Evolutionary conservation across 2,888 invertebrate species (phyloP), one percentile per base, ranked within the genome.

Genomic region (Stomorhina lunata): DNA sequence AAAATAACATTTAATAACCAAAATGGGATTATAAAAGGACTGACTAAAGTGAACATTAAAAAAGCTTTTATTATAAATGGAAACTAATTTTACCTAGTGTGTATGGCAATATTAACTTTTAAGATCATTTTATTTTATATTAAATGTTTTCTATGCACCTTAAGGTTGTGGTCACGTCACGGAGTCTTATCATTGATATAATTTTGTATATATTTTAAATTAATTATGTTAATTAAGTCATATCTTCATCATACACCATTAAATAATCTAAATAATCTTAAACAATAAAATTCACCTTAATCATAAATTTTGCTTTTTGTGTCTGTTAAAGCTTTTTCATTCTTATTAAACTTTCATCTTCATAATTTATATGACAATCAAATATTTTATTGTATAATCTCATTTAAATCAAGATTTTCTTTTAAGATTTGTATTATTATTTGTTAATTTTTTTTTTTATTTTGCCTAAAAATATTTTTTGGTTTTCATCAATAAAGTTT

Each of bases 241-340:
- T 37, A 55, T 50, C 78, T 68, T n/a, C 53, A 65, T 80, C 65
- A 75, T 37, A n/a, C 29, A 57, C 5, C 65, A 37, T 50, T 63
- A 29, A 63, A 7, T 57, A 45, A 29, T 53, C 4, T 15, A 48
- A 45, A 15, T 22, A 6, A 48, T n/a, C n/a, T n/a, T n/a, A 27
- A 50, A n/a, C 10, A 34, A 34, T 22, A 15, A 40, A 50, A 57
- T 73, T 77, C 81, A 85, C 85, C 85, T 85, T 86, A 84, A 86
- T 84, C 83, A 84, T 72, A 84, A 86, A 85, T 85, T 61, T 77
- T 85, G 87, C 86, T 86, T 87, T 87, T 86, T 86, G 87, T 87
- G 86, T 86, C 80, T 85, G 84, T 86, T 86, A 86, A 85, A 87
- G 86, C 86, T 87, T 85, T 85, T 34, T 45, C 45, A 45, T 15